phyloP scores from a whole-genome alignment of 2,797 vertebrate genomes.

The Ptychadena robeensis region DNA sequence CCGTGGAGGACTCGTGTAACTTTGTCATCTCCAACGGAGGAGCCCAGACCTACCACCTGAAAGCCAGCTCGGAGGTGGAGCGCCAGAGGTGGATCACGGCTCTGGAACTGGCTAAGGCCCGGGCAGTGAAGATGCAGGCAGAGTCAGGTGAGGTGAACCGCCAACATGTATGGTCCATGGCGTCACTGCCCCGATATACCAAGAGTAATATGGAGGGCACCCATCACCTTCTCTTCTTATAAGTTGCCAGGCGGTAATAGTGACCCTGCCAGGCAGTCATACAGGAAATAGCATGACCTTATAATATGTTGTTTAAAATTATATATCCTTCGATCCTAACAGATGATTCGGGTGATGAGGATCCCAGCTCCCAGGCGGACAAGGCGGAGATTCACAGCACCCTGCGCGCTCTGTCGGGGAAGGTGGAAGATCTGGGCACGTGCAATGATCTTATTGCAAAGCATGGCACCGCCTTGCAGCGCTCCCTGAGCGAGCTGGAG shows the following conservation, averaged over 20 bases:
- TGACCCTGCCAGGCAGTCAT: too few relatives aligned
- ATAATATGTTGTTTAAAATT: too few relatives aligned
- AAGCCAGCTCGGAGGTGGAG: conserved; percentile 93
- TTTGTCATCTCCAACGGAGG: conserved; percentile 96
- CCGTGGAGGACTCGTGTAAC: conserved; percentile 94
- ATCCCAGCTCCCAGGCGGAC: conserved; percentile 80
- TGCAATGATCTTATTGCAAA: conserved; percentile 97
- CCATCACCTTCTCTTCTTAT: too few relatives aligned
- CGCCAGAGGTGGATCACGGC: conserved; percentile 96
- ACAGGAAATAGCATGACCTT: too few relatives aligned
- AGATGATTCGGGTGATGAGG: conserved; percentile 95
- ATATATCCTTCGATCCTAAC: too few relatives aligned
- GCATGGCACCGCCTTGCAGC: conserved; percentile 93
- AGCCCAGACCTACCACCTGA: conserved; percentile 94
- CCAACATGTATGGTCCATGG: too few relatives aligned
- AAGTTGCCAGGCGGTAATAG: too few relatives aligned
- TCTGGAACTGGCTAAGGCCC: conserved; percentile 92
- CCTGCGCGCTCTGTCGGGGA: conserved; percentile 87
- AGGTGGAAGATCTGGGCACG: conserved; percentile 93
- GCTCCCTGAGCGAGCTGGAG: conserved; percentile 94
- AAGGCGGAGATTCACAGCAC: conserved; percentile 92
- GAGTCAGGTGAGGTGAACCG: conserved; percentile 82
- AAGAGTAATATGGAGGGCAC: too few relatives aligned
- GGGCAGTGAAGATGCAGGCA: conserved; percentile 89
- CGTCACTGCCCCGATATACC: too few relatives aligned